Conservation (phyloP, 2,113 vertebrate genomes). For the Alces alces region DNA sequence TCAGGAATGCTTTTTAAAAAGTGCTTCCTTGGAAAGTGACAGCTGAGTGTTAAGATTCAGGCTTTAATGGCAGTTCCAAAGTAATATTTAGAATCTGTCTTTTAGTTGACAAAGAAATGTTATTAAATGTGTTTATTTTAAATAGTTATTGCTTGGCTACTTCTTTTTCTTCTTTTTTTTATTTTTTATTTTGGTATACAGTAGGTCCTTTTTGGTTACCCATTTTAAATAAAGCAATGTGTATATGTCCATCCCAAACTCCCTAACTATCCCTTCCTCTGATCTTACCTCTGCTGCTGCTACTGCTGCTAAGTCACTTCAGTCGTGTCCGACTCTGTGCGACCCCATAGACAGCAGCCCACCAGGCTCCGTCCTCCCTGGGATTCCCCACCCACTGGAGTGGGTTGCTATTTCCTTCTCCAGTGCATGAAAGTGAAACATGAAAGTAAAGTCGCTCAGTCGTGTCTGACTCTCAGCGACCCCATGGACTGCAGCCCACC, state of each 20-base stretch:
- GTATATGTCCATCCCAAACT: background rate
- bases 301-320: too few species aligned
- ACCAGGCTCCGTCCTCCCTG: too few species aligned
- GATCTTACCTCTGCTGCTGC: background rate
- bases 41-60: background rate
- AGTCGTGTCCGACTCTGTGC: too few species aligned
- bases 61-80: background rate
- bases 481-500: too few species aligned
- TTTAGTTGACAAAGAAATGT: background rate
- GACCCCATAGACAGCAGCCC: too few species aligned
- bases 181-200: background rate
- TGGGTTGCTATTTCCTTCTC: too few species aligned
- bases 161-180: background rate
- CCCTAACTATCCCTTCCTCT: background rate
- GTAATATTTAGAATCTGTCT: background rate
- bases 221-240: background rate
- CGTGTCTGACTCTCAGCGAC: too few species aligned
- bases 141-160: background rate
- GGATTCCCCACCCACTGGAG: too few species aligned
- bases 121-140: background rate
- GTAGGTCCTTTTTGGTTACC: background rate
- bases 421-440: too few species aligned
- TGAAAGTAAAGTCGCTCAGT: too few species aligned
- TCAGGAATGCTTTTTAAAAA: background rate
- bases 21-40: background rate